phyloP scores from a whole-genome alignment of 2,797 vertebrate genomes.

The Diplodus puntazzo region DNA sequence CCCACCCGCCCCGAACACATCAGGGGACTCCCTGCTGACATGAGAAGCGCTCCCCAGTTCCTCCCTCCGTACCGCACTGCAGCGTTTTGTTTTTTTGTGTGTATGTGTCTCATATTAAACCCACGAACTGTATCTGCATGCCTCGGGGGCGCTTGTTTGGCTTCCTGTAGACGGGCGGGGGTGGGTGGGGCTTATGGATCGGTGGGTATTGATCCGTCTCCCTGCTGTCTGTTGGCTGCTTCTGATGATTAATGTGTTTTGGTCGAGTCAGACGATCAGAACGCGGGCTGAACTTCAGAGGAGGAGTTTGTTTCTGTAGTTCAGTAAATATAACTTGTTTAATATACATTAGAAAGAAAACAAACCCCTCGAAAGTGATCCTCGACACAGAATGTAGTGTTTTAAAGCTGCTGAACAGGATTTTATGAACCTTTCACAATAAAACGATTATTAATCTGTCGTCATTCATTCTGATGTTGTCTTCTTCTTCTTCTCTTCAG shows the following conservation, averaged over 20 bases:
- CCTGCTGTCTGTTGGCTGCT: slow-evolving; percentile 15
- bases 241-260: slow-evolving; percentile 22
- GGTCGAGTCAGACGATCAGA: not conserved
- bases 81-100: not conserved
- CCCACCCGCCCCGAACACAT: slow-evolving; percentile 33
- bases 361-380: too few species aligned
- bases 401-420: not conserved
- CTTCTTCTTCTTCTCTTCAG: slow-evolving; percentile 76
- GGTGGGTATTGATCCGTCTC: slow-evolving; percentile 48
- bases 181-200: slow-evolving; percentile 36
- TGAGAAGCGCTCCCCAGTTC: slow-evolving; percentile 34
- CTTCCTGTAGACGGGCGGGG: slow-evolving; percentile 26
- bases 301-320: not conserved
- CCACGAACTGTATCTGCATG: slow-evolving; percentile 28
- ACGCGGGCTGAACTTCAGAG: not conserved
- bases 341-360: not conserved
- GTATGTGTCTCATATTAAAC: slow-evolving; percentile 13
- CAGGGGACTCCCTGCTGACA: slow-evolving; percentile 34
- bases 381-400: too few species aligned
- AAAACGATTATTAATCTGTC: not conserved
- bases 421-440: not conserved
- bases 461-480: not conserved
- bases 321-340: not conserved
- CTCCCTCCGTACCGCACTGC: slow-evolving; percentile 25
- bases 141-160: slow-evolving; percentile 34